Conservation (phyloP, 2,888 invertebrate genomes). For the Lutraria lutraria region DNA sequence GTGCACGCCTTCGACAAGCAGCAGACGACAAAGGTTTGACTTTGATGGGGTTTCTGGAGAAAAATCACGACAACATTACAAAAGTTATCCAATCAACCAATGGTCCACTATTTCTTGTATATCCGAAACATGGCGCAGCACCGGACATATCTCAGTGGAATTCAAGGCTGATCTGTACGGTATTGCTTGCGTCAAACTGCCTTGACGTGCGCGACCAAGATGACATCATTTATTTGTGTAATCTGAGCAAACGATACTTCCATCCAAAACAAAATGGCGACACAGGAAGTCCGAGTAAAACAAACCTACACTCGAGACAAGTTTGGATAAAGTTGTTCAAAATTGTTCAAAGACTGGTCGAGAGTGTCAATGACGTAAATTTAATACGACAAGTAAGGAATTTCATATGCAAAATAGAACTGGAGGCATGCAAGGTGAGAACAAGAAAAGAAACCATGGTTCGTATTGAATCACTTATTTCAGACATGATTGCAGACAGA, state of each 20-base stretch:
- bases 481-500: constrained; percentile 42
- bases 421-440: constrained; percentile 42
- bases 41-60: constrained; percentile 38
- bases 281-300: constrained; percentile 19
- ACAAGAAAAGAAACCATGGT: constrained; percentile 43
- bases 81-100: constrained; percentile 19
- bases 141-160: constrained; percentile 51
- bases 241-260: constrained; percentile 43
- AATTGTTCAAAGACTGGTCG: constrained; percentile 55
- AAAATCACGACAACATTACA: constrained; percentile 37
- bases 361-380: constrained; percentile 40
- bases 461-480: constrained; percentile 37
- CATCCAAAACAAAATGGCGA: background rate
- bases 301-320: constrained; percentile 19
- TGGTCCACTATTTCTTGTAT: constrained; percentile 38
- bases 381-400: constrained; percentile 55
- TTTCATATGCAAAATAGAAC: constrained; percentile 57
- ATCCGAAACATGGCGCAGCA: constrained; percentile 33
- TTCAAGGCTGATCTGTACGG: constrained; percentile 51
- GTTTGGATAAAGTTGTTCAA: constrained; percentile 56
- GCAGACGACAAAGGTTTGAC: constrained; percentile 26
- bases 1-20: constrained; percentile 49
- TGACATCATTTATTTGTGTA: constrained; percentile 45
- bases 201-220: constrained; percentile 36
- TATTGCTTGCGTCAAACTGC: constrained; percentile 47